Base-by-base conservation (phyloP, 2,888 invertebrate genomes). In the Cantharis rufa region DNA sequence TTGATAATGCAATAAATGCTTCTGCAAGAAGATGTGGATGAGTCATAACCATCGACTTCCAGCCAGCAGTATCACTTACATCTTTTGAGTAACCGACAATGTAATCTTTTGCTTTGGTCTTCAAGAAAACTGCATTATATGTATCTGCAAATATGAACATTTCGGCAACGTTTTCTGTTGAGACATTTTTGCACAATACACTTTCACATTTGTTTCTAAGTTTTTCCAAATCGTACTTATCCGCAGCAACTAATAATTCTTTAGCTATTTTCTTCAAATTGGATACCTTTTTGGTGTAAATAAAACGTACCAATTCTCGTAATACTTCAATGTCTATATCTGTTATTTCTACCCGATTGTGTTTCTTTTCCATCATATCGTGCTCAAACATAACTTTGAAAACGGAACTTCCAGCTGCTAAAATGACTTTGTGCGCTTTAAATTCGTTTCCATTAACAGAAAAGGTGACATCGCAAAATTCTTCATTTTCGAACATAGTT, bases 351-450 rank as follows among this genome's bases (percentile, higher is more conserved):
- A 99, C 98, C 85, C 98, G 92, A 90, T 98, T 98, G 89, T 96
- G 93, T 90, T 98, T 98, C 82, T 97, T 91, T 88, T 99, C 99
- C 87, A 98, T 97, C 98, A 99, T 98, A 90, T 98, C 98, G 89
- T 99, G 99, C 88, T 98, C 98, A 89, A 99, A 99, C 99, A 99
- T 99, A 80, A 99, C 99, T 86, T 97, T 97, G 90, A 99, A 99
- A 63, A 99, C 99, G 81, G 98, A 98, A 91, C 98, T 98, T 86
- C 99, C 93, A 82, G 98, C 98, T 96, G 89, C 75, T 78, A 79
- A 76, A 75, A 27, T 70, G 27, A n/a, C 13, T 48, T 48, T 48
- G 1, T 48, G 48, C 4, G 13, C n/a, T 2, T 48, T n/a, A 7
- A 48, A 5, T 48, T 48, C 48, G 2, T n/a, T 48, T 48, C 9